Base-by-base conservation (phyloP, 1,140 invertebrate species). In the Philotrypesis tridentata region DNA sequence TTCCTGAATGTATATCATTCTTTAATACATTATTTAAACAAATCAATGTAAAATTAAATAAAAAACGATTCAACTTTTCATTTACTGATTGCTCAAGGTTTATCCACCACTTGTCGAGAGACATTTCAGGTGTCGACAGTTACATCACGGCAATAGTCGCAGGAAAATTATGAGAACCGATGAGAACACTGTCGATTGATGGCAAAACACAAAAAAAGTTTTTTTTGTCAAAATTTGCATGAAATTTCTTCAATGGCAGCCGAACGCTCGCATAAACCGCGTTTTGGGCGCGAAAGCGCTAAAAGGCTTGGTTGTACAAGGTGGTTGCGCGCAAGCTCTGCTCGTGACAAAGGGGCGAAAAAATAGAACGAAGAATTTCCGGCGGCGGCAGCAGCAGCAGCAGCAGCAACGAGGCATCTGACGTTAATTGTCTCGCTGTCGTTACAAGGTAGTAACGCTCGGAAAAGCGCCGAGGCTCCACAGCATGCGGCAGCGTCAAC, bases 351-450 rank as follows among this genome's bases (percentile, higher is more conserved):
- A 75, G 55, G 43, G 43, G 27, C 27, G 85, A 86, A 86, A 84
- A 80, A 80, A 85, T 82, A 82, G 82, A 86, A 83, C 83, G 82
- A 85, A 85, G 84, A 85, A 82, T 77, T 84, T 79, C 86, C 85
- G 86, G 87, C 86, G 87, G 80, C 86, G 87, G 80, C 84, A 48
- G 81, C 55, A 37, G 21, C 85, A 73, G 80, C 86, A 87, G 80
- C 84, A 48, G 81, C 55, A 37, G 21, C 85, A 73, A 9, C 61
- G 61, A 60, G 7, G 82, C 85, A 71, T 79, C 83, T 81, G 84
- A 81, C 85, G 71, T 73, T 73, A 73, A 73, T 73, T 73, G 71
- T 73, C 40, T 40, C 71, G 71, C 71, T 48, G 71, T 73, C 71
- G 71, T 73, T 73, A 73, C 37, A 73, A 23, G 40, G 40, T 65